phyloP scores from a whole-genome alignment of 2,888 invertebrate genomes.

The Meandrusa payeni region DNA sequence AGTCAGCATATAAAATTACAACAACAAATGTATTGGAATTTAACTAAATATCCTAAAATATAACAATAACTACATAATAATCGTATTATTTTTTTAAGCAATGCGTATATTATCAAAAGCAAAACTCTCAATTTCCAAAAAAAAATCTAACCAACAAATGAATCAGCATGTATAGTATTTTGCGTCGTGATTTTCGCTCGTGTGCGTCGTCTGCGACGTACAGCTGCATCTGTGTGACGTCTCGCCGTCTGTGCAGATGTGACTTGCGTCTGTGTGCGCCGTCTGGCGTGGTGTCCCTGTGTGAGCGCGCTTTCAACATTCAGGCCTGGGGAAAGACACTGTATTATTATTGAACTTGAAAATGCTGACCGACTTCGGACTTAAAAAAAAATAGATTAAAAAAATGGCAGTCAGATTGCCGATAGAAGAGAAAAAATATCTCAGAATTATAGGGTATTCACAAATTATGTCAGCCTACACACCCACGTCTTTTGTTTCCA shows the following conservation, averaged over 20 bases:
- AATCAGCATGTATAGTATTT: constrained; percentile 26
- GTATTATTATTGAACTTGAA: constrained; percentile 20
- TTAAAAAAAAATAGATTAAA: constrained; percentile 3
- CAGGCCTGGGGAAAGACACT: constrained; percentile 23
- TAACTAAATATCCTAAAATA: too few species aligned
- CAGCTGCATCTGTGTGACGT: constrained; percentile 32
- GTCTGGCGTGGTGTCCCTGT: constrained; percentile 16
- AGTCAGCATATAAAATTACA: too few species aligned
- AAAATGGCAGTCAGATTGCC: too few species aligned
- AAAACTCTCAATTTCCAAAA: neutral
- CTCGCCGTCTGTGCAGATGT: constrained; percentile 31
- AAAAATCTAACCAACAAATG: constrained; percentile 14
- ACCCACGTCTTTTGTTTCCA: too few species aligned
- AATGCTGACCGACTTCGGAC: constrained; percentile 12
- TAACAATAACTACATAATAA: too few species aligned
- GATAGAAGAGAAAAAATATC: too few species aligned
- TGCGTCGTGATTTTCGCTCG: constrained; percentile 16
- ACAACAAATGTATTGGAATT: too few species aligned
- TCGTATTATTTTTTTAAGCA: too few species aligned
- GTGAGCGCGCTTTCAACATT: constrained; percentile 20
- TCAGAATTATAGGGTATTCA: too few species aligned
- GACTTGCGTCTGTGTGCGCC: constrained; percentile 11
- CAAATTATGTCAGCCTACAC: too few species aligned
- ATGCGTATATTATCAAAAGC: neutral
- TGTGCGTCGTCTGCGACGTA: constrained; percentile 34